Base-by-base conservation (phyloP, 2,888 invertebrate species). In the Dermolepida albohirtum region DNA sequence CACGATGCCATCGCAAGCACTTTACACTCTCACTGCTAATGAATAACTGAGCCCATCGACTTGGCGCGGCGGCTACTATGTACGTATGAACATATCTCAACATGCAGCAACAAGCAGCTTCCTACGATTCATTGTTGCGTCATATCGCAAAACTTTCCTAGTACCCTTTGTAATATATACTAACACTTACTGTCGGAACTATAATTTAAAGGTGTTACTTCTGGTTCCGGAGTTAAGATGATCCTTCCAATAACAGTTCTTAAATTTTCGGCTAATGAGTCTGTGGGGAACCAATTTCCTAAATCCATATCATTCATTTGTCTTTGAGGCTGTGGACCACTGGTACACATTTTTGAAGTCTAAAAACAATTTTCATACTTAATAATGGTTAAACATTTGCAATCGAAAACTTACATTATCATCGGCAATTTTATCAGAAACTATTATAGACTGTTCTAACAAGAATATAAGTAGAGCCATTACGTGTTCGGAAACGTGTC, bases 401-500 rank as follows among this genome's bases (percentile, higher is more conserved):
- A 49, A 10, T 49, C 7, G 40, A 7, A 40, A 34, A 69, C 68
- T 79, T 76, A 85, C 85, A 70, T 83, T 81, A 78, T 84, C 81
- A 63, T 83, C 82, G 16, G 80, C 79, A 64, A 80, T 74, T 74
- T 83, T 81, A 8, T 83, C 82, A 65, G 84, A 84, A 66, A 85
- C 74, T 8, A 77, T 87, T 6, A 95, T 89, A 34, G 94, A 92
- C 82, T 95, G 91, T 82, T 95, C 94, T 70, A 98, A 85, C 67
- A 98, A 87, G 82, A 95, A 96, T 12, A 97, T 87, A 55, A 93
- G 89, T 68, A 97, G 85, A 64, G 96, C 94, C 76, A 97, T 87
- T 75, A 96, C 90, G 82, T 96, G 95, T 83, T 98, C 97, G 52
- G 95, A 92, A 67, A 93, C 87, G 71, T 88, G 87, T 1, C 64